phyloP scores from a whole-genome alignment of 2,797 vertebrate genomes.

The Acipenser transmontanus region DNA sequence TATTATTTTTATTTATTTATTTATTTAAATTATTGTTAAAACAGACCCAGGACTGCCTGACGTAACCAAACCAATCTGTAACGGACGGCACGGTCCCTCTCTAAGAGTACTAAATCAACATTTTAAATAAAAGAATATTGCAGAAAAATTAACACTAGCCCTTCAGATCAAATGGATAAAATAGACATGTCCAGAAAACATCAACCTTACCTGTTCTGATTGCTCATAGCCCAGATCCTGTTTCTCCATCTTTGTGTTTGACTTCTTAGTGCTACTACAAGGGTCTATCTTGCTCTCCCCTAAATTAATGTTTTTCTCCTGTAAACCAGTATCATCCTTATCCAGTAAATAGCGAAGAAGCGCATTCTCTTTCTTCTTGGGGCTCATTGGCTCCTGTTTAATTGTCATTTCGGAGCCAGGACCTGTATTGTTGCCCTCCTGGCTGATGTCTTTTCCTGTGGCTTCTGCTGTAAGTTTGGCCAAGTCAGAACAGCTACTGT shows the following conservation, averaged over 20 bases:
- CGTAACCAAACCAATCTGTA: too few species aligned
- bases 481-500: slow-evolving; percentile 92
- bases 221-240: slow-evolving; percentile 80
- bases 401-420: slow-evolving; percentile 69
- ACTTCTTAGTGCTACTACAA: slow-evolving; percentile 69
- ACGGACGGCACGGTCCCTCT: too few species aligned
- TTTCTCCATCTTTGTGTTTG: slow-evolving; percentile 83
- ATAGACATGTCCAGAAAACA: too few species aligned
- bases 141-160: too few species aligned
- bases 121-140: too few species aligned
- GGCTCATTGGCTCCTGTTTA: slow-evolving; percentile 93
- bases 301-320: slow-evolving; percentile 84
- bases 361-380: slow-evolving; percentile 98
- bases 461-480: slow-evolving; percentile 95
- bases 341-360: slow-evolving; percentile 95
- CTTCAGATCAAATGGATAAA: too few species aligned
- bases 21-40: too few species aligned
- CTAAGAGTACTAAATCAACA: too few species aligned
- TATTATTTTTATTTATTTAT: too few species aligned
- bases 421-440: slow-evolving; percentile 61
- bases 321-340: slow-evolving; percentile 88
- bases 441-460: slow-evolving; percentile 89
- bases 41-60: too few species aligned
- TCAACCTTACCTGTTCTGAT: slow-evolving; percentile 75
- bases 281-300: slow-evolving; percentile 82